Base-by-base conservation (phyloP, 92 coral and sea anemone genomes). In the Porites rus region DNA sequence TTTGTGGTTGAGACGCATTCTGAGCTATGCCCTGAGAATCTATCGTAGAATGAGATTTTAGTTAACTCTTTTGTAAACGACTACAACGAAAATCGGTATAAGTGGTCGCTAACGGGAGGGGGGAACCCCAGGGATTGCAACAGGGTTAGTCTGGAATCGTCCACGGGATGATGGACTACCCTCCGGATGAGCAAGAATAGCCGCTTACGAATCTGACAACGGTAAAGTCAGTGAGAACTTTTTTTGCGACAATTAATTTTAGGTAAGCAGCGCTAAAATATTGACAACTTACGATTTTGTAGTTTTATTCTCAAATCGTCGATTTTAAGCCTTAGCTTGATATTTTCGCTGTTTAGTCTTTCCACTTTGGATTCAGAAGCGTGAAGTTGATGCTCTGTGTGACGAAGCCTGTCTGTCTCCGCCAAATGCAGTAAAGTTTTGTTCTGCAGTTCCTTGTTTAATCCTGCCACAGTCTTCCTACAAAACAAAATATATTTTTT, bases 361-460 rank as follows among this genome's bases (percentile, higher is more conserved):
- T 97, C 99, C 51, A 80, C 86, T 60, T 80, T 91, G 64, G 95
- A 91, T 74, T 97, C 99, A 43, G 95, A 89, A 75, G 92, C 81
- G 81, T 97, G 94, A 13, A 97, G 86, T 62, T 94, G 96, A n/a
- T 83, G 93, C 72, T 97, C 97, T 4, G 98, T 88, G 66, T 95
- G 89, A 10, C 99, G 97, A 31, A 96, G 90, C 84, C 93, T 92
- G 93, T 95, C 98, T 78, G 94, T 97, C 61, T 95, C 98, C 28
- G 94, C 90, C 81, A 95, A 76, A 65, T 92, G 96, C 60, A 93
- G 95, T 46, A 97, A 72, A 22, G 96, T 92, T 53, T 94, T 92
- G 24, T 95, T 93, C 78, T 95, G 96, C 28, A 91, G 74, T 78
- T 97, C 94, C 71, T 96, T 92, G 83, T 97, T 96, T 72, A 97